Conservation (phyloP, 2,797 vertebrate species). For the Tapirus indicus region DNA sequence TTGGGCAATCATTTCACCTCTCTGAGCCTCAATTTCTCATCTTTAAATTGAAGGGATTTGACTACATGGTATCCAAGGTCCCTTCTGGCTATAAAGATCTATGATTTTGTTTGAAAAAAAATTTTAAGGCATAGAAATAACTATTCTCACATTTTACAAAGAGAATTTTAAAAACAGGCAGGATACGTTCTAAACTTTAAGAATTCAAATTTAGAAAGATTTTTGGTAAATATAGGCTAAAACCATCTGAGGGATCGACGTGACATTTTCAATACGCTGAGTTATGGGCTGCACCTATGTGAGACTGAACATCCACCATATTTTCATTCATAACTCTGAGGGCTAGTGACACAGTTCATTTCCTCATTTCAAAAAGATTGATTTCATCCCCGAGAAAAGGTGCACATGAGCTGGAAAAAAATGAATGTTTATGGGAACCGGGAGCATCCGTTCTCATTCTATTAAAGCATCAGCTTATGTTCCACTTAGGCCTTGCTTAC, state of each 20-base stretch:
- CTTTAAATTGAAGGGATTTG: not conserved
- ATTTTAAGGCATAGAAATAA: not conserved
- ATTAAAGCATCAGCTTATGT: slow-evolving; percentile 41
- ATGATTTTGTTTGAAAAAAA: not conserved
- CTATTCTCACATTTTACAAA: not conserved
- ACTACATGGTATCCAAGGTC: not conserved
- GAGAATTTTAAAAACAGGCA: not conserved
- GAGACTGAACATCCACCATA: slow-evolving; percentile 6
- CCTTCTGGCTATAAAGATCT: not conserved
- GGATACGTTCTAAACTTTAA: not conserved
- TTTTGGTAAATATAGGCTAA: not conserved
- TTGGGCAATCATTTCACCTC: not conserved
- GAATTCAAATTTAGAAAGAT: not conserved
- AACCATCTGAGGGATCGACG: not conserved
- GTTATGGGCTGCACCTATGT: slow-evolving; percentile 29
- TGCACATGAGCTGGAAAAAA: slow-evolving; percentile 31
- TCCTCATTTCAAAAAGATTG: slow-evolving; percentile 75
- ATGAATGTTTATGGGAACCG: slow-evolving; percentile 47
- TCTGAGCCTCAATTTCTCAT: not conserved
- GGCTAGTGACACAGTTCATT: slow-evolving; percentile 69
- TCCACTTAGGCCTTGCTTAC: slow-evolving; percentile 38
- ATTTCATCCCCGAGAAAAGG: slow-evolving; percentile 44
- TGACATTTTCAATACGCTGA: slow-evolving; percentile 14
- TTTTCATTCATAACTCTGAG: slow-evolving; percentile 68
- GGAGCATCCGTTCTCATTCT: slow-evolving; percentile 28